Evolutionary conservation across 2,797 vertebrate genomes (phyloP), one percentile per base, ranked within the genome.

Genomic region (Pristis pectinata): DNA sequence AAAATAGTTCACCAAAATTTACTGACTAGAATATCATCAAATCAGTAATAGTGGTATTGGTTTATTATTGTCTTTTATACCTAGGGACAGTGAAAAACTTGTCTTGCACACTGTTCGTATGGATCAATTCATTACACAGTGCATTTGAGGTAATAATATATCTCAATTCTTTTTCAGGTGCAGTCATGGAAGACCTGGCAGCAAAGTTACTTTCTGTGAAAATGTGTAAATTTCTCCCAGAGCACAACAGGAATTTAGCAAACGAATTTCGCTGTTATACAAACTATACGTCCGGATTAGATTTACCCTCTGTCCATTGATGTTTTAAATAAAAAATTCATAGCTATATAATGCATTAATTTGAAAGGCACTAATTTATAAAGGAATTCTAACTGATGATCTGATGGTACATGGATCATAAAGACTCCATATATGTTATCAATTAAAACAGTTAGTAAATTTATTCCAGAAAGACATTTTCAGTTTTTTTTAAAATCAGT

Each of bases 221-320:
- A 95, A 97, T 97, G 77, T 99, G 98, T 97, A 96, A 95, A 95
- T 99, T 99, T 96, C 96, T 98, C 95, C 99, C 99, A 5, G 96
- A 97, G 95, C 99, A 99, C 96, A 98, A 97, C 27, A 96, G 97
- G 61, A 98, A 98, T 95, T 95, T 99, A 95, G 98, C 98, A 94
- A 99, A 99, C 10, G 98, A 99, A 95, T 99, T 99, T 95, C 97
- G 98, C 94, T 99, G 99, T 94, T 99, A 98, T 0, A 96, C 97
- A 94, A 99, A 99, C 96, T 99, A 99, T 72, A 96, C 97, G n/a
- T 98, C 98, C 9, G 96, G 95, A 34, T 97, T 99, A 94, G 96
- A 97, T 94, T 70, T 30, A 72, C 94, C 96, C 95, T 87, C 56
- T 19, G 74, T 93, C 37, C 1, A 13, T 76, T 94, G 53, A 74